These are phyloP conservation scores for Hippocampus barbouri DNA, from an alignment of 2,113 vertebrate genomes.

Conservation along the genomic window DNA sequence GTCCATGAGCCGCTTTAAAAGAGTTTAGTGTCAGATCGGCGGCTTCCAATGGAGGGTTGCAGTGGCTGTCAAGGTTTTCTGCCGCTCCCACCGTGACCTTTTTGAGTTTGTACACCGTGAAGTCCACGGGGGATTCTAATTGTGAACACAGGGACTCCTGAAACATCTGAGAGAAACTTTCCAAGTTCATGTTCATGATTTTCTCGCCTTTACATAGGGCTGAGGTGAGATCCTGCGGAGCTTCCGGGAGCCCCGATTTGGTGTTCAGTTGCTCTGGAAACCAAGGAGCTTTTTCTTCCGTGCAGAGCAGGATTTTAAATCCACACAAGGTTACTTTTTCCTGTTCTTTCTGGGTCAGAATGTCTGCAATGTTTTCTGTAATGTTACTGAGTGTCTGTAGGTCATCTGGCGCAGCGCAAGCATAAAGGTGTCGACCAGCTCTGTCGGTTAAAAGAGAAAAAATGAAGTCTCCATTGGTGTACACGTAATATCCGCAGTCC, in stretches of 20 bases:
- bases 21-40: slow-evolving; percentile 76
- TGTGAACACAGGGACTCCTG: slow-evolving; percentile 80
- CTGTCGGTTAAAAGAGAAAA: slow-evolving; percentile 91
- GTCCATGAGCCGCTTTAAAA: slow-evolving; percentile 48
- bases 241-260: slow-evolving; percentile 58
- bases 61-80: slow-evolving; percentile 47
- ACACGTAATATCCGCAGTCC: slow-evolving; percentile 89
- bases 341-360: slow-evolving; percentile 69
- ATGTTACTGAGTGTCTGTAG: slow-evolving; percentile 71
- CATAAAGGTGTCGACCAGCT: slow-evolving; percentile 83
- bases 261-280: slow-evolving; percentile 66
- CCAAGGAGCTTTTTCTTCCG: slow-evolving; percentile 73
- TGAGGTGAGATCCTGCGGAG: slow-evolving; percentile 83
- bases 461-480: slow-evolving; percentile 83
- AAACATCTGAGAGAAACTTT: slow-evolving; percentile 86
- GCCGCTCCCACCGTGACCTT: slow-evolving; percentile 78
- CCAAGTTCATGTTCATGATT: slow-evolving; percentile 86
- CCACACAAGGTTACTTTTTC: slow-evolving; percentile 80
- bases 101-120: slow-evolving; percentile 79
- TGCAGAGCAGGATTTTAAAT: slow-evolving; percentile 82
- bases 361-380: slow-evolving; percentile 65
- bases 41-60: slow-evolving; percentile 60
- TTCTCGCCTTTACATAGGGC: slow-evolving; percentile 80
- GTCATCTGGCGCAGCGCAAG: slow-evolving; percentile 77
- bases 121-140: slow-evolving; percentile 82